Base-by-base conservation (phyloP, 2,888 invertebrate species). In the Scaptomyza cyrtandrae region DNA sequence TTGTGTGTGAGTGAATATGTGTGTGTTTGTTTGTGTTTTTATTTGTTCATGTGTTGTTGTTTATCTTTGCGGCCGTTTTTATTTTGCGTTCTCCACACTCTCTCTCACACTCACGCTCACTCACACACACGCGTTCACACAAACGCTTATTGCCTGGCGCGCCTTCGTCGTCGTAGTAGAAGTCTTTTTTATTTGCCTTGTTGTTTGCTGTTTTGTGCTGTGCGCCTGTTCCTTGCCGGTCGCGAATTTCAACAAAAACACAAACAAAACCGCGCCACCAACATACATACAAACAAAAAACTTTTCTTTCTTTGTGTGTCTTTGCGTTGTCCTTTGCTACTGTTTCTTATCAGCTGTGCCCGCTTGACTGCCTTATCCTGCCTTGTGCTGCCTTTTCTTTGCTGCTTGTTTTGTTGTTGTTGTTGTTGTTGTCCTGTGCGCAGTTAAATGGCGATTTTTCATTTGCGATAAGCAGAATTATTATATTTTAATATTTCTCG, bases 231-330 rank as follows among this genome's bases (percentile, higher is more conserved):
- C 68, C 50, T 44, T 60, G 78, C 76, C 84, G 80, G 84, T 76
- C 66, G 88, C 70, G 77, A 88, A 88, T 85, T 80, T 86, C 88
- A 88, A 89, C 87, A 88, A 88, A 89, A 89, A 88, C 87, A 87
- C 87, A 89, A 88, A 81, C 78, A 81, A 78, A 86, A 66, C 63
- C 63, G 63, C 33, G 50, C 35, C 58, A 56, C 55, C 59, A 71
- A 52, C 50, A 45, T 6, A 10, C 11, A 33, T 14, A 35, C 33
- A n/a, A 3, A 49, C 19, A 49, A 9, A 31, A 33, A 37, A 0
- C 27, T 31, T 49, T 49, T 4, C 35, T 52, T 39, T 49, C 41
- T 39, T 52, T 27, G 14, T 5, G 11, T 24, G 37, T 10, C 37
- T 46, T 33, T 16, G 54, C 19, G 24, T 33, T 41, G 55, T 71